These are phyloP conservation scores for Spilosoma lubricipeda DNA, from an alignment of 2,888 invertebrate genomes.

Conservation along the genomic window DNA sequence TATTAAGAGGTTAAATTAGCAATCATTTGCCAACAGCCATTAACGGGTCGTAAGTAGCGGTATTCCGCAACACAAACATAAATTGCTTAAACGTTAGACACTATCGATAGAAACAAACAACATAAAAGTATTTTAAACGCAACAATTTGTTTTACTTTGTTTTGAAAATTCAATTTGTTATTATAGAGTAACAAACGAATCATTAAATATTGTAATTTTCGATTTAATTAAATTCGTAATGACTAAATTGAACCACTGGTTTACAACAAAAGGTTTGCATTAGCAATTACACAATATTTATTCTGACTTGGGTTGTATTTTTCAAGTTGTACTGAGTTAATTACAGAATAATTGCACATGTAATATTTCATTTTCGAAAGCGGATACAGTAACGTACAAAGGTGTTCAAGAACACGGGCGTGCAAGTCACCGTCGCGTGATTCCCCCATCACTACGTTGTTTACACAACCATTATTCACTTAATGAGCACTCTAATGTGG, in stretches of 20 bases:
- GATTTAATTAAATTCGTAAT: slow-evolving; percentile 17
- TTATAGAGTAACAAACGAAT: slow-evolving; percentile 15
- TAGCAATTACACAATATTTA: slow-evolving; percentile 9
- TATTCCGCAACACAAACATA: slow-evolving; percentile 29
- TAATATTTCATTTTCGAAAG: slow-evolving; percentile 65
- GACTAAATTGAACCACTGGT: background rate
- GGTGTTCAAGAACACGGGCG: slow-evolving; percentile 57
- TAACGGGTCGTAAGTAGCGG: slow-evolving; percentile 33
- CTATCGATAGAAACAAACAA: slow-evolving; percentile 17
- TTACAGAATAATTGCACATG: slow-evolving; percentile 64
- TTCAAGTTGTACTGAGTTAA: slow-evolving; percentile 36
- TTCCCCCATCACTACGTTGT: slow-evolving; percentile 76
- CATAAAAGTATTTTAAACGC: slow-evolving; percentile 5
- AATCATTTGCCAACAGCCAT: slow-evolving; percentile 51
- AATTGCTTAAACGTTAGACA: slow-evolving; percentile 8
- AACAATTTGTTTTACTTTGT: slow-evolving; percentile 11
- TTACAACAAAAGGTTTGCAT: slow-evolving; percentile 9
- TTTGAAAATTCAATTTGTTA: slow-evolving; percentile 16
- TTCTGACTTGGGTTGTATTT: slow-evolving; percentile 1
- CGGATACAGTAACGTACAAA: slow-evolving; percentile 54
- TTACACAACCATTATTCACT: slow-evolving; percentile 74
- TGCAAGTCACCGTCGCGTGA: slow-evolving; percentile 77
- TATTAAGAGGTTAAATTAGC: slow-evolving; percentile 56
- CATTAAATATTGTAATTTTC: slow-evolving; percentile 18
- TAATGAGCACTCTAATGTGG: slow-evolving; percentile 75